A percentile compares a stretch with the other conserved stretches of the same genome.
Conservation (phyloP, 2,113 vertebrate species). For the Pyrgilauda ruficollis region DNA sequence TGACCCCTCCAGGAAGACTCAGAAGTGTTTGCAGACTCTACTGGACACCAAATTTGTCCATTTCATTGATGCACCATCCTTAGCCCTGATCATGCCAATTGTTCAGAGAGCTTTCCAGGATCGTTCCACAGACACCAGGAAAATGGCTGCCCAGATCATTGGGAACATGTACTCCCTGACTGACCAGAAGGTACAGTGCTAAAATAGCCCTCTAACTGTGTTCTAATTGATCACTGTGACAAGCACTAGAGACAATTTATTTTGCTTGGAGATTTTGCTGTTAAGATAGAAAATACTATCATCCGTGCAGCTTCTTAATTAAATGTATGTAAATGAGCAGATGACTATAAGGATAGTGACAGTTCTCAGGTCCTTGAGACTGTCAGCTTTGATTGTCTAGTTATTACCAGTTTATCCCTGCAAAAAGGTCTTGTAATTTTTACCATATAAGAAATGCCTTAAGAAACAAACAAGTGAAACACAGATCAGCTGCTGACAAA, state of each 20-base stretch:
- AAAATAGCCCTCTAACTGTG: not conserved
- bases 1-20: conserved; percentile 92
- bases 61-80: conserved; percentile 95
- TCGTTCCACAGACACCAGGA: conserved; percentile 95
- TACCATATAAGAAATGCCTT: not conserved
- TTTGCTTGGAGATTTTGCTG: not conserved
- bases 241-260: not conserved
- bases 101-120: conserved; percentile 98
- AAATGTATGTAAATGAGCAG: not conserved
- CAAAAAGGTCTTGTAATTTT: not conserved
- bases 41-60: conserved; percentile 98
- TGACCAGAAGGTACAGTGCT: conserved; percentile 89
- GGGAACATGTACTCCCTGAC: conserved; percentile 99
- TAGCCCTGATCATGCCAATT: conserved; percentile 98
- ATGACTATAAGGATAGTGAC: not conserved
- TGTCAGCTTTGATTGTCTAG: not conserved
- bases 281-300: not conserved
- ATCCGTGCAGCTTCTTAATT: not conserved
- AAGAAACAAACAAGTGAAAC: not conserved
- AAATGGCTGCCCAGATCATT: conserved; percentile 99
- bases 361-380: not conserved
- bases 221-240: not conserved
- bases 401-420: not conserved
- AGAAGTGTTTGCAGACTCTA: conserved; percentile 93
- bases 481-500: not conserved